These are phyloP conservation scores for Phylloscopus trochilus DNA, from an alignment of 2,113 vertebrate species.

Conservation along the genomic window DNA sequence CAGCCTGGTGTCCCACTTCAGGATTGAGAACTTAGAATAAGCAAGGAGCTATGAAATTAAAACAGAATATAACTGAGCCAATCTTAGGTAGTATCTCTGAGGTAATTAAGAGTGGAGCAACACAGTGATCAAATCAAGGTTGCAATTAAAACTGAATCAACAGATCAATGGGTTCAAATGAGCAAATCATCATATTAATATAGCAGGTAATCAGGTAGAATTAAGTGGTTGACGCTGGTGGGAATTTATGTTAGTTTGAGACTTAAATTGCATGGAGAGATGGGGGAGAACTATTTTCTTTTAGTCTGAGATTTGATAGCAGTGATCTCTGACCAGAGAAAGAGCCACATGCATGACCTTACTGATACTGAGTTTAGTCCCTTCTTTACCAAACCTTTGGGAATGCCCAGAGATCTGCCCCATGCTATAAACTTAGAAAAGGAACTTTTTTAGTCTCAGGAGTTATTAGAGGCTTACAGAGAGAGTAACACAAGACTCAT, in stretches of 20 bases:
- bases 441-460: neutral
- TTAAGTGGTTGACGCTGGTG: conserved; percentile 37
- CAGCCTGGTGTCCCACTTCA: neutral
- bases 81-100: conserved; percentile 47
- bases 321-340: neutral
- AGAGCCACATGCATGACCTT: neutral
- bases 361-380: neutral
- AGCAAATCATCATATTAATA: conserved; percentile 64
- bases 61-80: conserved; percentile 22
- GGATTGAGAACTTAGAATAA: conserved; percentile 21
- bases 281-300: neutral
- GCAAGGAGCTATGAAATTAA: conserved; percentile 52
- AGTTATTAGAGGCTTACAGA: neutral
- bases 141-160: conserved; percentile 67
- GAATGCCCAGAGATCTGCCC: neutral
- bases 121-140: conserved; percentile 63
- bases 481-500: neutral
- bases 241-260: conserved; percentile 24
- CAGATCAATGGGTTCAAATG: conserved; percentile 69
- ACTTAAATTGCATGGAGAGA: neutral
- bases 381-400: neutral
- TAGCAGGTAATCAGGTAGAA: conserved; percentile 49
- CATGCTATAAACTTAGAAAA: neutral
- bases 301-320: rapidly evolving
- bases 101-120: conserved; percentile 58